Percentiles rank a stretch among this genome's conserved stretches.
phyloP scores from a whole-genome alignment of 2,113 vertebrate species.

The Hippocampus guttulatus region DNA sequence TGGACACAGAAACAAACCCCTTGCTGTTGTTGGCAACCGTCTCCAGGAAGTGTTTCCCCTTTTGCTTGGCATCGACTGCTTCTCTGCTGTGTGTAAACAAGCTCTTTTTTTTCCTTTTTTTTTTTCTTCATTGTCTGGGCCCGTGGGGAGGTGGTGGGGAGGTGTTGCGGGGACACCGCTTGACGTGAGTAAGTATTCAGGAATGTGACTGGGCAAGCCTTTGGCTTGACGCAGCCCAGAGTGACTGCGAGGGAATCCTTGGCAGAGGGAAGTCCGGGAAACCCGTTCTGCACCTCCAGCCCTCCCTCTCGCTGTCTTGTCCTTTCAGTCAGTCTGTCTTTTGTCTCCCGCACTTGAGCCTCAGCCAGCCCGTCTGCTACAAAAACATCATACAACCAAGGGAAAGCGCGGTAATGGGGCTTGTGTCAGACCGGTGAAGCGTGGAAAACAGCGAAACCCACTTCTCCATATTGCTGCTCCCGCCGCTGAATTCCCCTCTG shows the following conservation, averaged over 20 bases:
- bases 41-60: constrained; percentile 77
- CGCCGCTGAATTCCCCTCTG: constrained; percentile 40
- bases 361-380: constrained; percentile 60
- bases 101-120: constrained; percentile 56
- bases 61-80: constrained; percentile 39
- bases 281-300: constrained; percentile 58
- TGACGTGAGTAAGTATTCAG: constrained; percentile 67
- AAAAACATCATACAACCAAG: constrained; percentile 55
- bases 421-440: constrained; percentile 59
- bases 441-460: constrained; percentile 58
- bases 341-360: constrained; percentile 47
- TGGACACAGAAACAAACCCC: constrained; percentile 40
- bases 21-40: constrained; percentile 73
- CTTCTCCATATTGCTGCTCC: constrained; percentile 40
- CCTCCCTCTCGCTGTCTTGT: constrained; percentile 29
- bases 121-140: constrained; percentile 60
- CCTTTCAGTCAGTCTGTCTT: constrained; percentile 48
- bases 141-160: constrained; percentile 3
- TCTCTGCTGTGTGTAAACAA: constrained; percentile 66
- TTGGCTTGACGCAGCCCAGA: constrained; percentile 63
- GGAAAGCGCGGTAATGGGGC: constrained; percentile 50
- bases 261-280: constrained; percentile 71
- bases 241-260: constrained; percentile 80
- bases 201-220: constrained; percentile 75
- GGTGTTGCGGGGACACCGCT: constrained; percentile 34